Percentiles rank a stretch among this genome's conserved stretches.
Evolutionary conservation across 2,888 invertebrate species (phyloP).

Genomic region (Choristoneura rosaceana): DNA sequence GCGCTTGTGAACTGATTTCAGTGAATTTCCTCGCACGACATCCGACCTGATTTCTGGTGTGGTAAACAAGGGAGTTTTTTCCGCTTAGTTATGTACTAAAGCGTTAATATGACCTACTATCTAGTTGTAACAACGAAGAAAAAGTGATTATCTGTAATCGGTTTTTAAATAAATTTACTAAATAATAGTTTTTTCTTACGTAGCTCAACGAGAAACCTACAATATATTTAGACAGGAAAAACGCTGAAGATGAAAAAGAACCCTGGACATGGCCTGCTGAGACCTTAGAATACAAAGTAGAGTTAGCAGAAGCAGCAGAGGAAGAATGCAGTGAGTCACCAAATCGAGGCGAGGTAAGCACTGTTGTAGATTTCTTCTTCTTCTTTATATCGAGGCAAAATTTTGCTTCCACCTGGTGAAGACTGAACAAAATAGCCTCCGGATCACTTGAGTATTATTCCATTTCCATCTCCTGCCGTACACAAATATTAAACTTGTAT

Average conservation of each 20-base stretch:
- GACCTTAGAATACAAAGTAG: conserved; percentile 52
- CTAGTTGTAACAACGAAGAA: too few relatives aligned
- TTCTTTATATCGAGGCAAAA: too few relatives aligned
- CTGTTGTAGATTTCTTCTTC: neutral
- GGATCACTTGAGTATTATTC: too few relatives aligned
- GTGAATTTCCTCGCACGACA: too few relatives aligned
- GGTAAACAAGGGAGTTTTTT: too few relatives aligned
- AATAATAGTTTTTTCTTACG: neutral
- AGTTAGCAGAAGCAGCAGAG: conserved; percentile 54
- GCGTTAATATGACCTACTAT: too few relatives aligned
- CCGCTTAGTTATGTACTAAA: too few relatives aligned
- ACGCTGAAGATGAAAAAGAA: conserved; percentile 36
- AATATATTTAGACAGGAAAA: conserved; percentile 54
- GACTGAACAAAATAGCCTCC: too few relatives aligned
- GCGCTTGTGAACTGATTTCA: too few relatives aligned
- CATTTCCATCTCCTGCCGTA: too few relatives aligned
- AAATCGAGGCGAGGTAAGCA: conserved; percentile 33
- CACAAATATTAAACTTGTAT: neutral
- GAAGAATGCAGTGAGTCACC: conserved; percentile 51
- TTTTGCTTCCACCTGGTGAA: too few relatives aligned
- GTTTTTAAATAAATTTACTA: neutral
- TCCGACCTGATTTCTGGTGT: too few relatives aligned
- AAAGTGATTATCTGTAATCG: neutral
- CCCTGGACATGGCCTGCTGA: conserved; percentile 69
- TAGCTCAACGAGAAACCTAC: conserved; percentile 58